Conservation (phyloP, 1,140 invertebrate species). For the Spodoptera frugiperda region DNA sequence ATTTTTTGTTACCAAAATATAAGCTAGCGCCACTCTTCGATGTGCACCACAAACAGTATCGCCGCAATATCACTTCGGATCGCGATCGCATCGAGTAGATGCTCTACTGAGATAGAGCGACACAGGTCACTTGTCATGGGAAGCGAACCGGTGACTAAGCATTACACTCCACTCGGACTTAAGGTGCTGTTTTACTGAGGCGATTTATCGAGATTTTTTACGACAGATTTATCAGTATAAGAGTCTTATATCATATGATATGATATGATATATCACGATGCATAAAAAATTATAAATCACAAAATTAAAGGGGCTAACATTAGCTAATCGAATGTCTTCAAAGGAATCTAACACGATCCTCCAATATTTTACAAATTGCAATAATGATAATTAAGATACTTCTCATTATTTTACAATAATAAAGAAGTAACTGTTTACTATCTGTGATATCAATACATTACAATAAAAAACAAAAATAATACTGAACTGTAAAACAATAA, state of each 20-base stretch:
- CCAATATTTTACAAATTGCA: no score
- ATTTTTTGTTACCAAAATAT: not conserved
- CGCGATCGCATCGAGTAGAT: conserved; percentile 38
- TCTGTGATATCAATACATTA: no score
- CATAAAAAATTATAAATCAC: no score
- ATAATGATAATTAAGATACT: no score
- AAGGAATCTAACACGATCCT: no score
- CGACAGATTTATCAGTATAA: no score
- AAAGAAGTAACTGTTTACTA: no score
- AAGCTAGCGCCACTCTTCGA: conserved; percentile 9
- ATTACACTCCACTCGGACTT: conserved; percentile 44
- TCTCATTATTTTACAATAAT: no score
- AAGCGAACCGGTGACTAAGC: conserved; percentile 60
- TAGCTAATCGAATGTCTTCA: no score
- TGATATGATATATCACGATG: no score
- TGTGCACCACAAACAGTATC: conserved; percentile 12
- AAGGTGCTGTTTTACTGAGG: conserved; percentile 48
- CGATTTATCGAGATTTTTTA: conserved; percentile 29
- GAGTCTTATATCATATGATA: no score
- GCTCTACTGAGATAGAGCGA: conserved; percentile 56
- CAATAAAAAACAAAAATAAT: not conserved
- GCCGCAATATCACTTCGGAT: not conserved
- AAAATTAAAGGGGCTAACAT: no score
- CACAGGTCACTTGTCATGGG: conserved; percentile 60
- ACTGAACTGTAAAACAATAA: not conserved